phyloP scores from a whole-genome alignment of 2,113 vertebrate species.

The Misgurnus mizolepis region DNA sequence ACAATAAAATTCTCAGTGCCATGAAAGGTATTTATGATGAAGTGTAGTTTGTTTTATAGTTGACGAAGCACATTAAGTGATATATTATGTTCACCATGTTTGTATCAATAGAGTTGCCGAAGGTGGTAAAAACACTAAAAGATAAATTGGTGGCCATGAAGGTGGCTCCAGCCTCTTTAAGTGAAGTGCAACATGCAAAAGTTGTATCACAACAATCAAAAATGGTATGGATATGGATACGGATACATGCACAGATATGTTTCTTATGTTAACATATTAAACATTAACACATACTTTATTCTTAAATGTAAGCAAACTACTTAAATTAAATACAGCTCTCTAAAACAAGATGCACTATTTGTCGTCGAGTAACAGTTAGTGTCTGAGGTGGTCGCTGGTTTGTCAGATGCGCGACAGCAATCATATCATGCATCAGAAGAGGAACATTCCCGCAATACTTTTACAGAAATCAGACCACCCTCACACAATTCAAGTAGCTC shows the following conservation, averaged over 20 bases:
- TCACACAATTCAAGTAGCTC: too few species aligned
- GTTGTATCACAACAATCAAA: not conserved
- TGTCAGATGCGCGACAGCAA: too few species aligned
- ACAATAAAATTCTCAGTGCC: not conserved
- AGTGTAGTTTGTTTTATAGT: not conserved
- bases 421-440: too few species aligned
- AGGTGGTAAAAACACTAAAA: slow-evolving; percentile 1
- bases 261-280: not conserved
- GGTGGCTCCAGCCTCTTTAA: not conserved
- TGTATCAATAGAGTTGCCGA: slow-evolving; percentile 7
- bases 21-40: slow-evolving; percentile 1
- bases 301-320: too few species aligned
- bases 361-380: too few species aligned
- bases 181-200: not conserved
- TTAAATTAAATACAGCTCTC: too few species aligned
- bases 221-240: not conserved
- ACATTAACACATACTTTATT: not conserved
- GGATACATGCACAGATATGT: not conserved
- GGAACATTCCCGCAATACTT: too few species aligned
- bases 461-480: too few species aligned
- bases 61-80: not conserved
- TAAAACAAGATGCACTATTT: too few species aligned
- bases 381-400: too few species aligned
- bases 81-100: not conserved
- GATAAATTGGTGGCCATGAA: not conserved